Base-by-base conservation (phyloP, 2,888 invertebrate genomes). In the Gerris lacustris region DNA sequence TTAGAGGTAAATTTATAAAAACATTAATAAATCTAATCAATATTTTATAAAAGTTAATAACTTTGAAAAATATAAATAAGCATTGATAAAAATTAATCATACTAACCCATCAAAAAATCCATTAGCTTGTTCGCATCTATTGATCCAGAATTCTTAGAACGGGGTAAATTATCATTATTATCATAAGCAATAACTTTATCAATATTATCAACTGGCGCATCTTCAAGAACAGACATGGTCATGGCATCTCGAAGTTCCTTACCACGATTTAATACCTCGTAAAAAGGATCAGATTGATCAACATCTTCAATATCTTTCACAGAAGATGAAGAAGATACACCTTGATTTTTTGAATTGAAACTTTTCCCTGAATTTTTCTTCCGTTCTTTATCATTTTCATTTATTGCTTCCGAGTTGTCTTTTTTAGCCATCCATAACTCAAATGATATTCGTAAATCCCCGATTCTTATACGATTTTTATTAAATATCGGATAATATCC, bases 361-460 rank as follows among this genome's bases (percentile, higher is more conserved):
- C 5, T 55, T 15, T 55, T 55, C 9, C 15, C 11, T 4, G 55
- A 11, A 55, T 55, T 2, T 11, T 11, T 15, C 15, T 55, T 55
- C 2, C 31, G 31, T 4, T 31, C 31, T 31, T 31, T 31, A 31
- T 31, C 31, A 31, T 1, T 31, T 31, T 31, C 31, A 31, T 31
- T 31, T 31, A 31, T 31, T 31, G 2, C 4, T 11, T 55, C 55
- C 1, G 55, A 4, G 15, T 55, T 55, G 15, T 55, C 55, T 31
- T n/a, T 18, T 64, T 64, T 2, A 18, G 64, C 70, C 73, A 72
- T 73, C 67, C 73, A 72, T n/a, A 80, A 71, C 63, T 76, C 77
- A 71, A 81, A 77, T 45, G 74, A 74, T 66, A 80, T 77, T 67
- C 78, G 78, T 71, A 81, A 71, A 67, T 80, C 80, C 7, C 80